These are phyloP conservation scores for Eospalax fontanierii DNA, from an alignment of 2,797 vertebrate genomes.

Conservation along the genomic window DNA sequence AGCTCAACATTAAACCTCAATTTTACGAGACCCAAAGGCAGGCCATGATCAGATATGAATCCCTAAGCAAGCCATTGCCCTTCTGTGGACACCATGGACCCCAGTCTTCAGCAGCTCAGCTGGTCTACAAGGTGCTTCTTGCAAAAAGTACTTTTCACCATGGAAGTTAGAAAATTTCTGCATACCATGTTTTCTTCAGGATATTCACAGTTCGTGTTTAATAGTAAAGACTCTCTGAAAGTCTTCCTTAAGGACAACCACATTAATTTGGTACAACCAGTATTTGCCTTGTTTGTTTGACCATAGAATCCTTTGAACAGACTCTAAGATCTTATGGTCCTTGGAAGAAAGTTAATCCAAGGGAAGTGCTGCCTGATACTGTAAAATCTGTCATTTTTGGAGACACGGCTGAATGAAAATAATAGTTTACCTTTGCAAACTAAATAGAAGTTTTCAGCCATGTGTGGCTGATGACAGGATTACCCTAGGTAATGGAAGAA, in stretches of 20 bases:
- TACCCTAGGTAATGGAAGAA: neutral
- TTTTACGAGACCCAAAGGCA: neutral
- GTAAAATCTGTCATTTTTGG: neutral
- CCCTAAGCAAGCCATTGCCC: neutral
- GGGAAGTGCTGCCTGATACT: neutral
- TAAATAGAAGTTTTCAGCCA: neutral
- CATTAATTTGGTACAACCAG: neutral
- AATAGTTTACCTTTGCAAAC: neutral
- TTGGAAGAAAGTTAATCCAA: neutral
- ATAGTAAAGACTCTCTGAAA: conserved; percentile 43
- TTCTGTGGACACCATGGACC: neutral
- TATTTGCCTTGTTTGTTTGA: neutral
- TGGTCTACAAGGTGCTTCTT: neutral
- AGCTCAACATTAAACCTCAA: neutral
- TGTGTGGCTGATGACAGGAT: neutral
- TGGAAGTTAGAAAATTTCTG: conserved; percentile 34
- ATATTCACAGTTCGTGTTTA: neutral
- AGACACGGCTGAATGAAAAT: neutral
- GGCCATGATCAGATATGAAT: too few relatives aligned
- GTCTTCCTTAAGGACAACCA: conserved; percentile 15
- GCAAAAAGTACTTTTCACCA: neutral
- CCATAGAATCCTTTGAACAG: neutral
- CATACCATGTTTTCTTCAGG: neutral
- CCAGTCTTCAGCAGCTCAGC: neutral
- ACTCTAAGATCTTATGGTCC: neutral